A percentile compares a stretch with the other conserved stretches of the same genome.
Evolutionary conservation across 1,140 invertebrate genomes (phyloP).

Genomic region (Drosophila albomicans): DNA sequence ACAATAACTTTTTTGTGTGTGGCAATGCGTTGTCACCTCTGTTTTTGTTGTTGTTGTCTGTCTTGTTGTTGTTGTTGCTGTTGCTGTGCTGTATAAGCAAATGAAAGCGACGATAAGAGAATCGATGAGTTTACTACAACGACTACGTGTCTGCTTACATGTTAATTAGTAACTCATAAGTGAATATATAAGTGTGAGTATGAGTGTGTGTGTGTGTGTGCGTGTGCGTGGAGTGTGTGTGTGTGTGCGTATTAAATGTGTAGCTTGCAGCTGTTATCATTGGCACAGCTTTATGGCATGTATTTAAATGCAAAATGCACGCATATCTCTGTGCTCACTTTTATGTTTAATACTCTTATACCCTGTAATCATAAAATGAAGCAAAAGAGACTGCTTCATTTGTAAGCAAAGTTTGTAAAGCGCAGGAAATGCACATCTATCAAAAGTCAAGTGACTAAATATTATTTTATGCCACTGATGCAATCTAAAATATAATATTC

Average conservation of each 20-base stretch:
- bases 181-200: not conserved
- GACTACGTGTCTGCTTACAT: slow-evolving; percentile 7
- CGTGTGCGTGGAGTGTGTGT: not conserved
- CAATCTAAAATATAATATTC: too few relatives aligned
- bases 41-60: slow-evolving; percentile 11
- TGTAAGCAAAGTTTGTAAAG: not conserved
- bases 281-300: slow-evolving; percentile 17
- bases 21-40: slow-evolving; percentile 56
- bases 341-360: not conserved
- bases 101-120: slow-evolving; percentile 11
- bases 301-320: slow-evolving; percentile 3
- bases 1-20: slow-evolving; percentile 64
- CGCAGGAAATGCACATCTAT: too few relatives aligned
- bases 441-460: too few relatives aligned
- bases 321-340: not conserved
- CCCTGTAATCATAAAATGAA: slow-evolving; percentile 2
- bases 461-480: too few relatives aligned
- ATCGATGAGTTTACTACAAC: slow-evolving; percentile 2
- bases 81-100: slow-evolving; percentile 2
- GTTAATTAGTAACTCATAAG: slow-evolving; percentile 13
- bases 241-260: not conserved
- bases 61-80: slow-evolving; percentile 42
- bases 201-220: not conserved
- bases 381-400: not conserved
- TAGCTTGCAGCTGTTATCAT: slow-evolving; percentile 30